Evolutionary conservation across 2,113 vertebrate genomes (phyloP), one percentile per base, ranked within the genome.

Genomic region (Excalfactoria chinensis): DNA sequence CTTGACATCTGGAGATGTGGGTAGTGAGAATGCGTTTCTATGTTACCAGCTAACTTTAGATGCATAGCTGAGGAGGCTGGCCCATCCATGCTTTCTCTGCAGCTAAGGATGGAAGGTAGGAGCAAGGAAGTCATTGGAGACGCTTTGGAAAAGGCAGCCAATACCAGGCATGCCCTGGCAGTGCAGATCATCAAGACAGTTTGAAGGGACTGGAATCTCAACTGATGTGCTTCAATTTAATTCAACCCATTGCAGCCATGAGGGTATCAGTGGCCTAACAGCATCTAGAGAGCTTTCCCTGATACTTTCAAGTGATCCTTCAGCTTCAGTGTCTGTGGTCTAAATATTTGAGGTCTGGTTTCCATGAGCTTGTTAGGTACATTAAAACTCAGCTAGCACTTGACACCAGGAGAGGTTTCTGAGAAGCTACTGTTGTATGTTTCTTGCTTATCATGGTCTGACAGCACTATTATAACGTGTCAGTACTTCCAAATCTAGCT

Each of bases 11-110:
- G 94, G 92, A 88, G 84, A 93, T 94, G 93, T 96, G 93, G 95
- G 95, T 94, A 95, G 95, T 95, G 93, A 90, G 95, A 95, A 95
- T 1, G 43, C 13, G 79, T 96, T 95, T 95, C 92, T 74, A 91
- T 95, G 93, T 30, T 91, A 95, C 83, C 88, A 71, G 90, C 93
- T 96, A 95, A 94, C 85, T 96, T 95, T 96, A 96, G 90, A 66
- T 48, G 35, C 2, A 2, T 85, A 83, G 69, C 86, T 86, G 90
- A 84, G 95, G 88, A 91, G 48, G 46, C 48, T 37, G 48, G 34
- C 49, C 48, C 26, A 13, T 70, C 46, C 19, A 28, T 72, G 22
- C 32, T 85, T 86, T 89, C 70, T 91, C 20, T 63, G 46, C 26
- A 21, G 76, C 28, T 83, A 59, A 37, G 51, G 0, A 0, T 72